These are phyloP conservation scores for Leucania comma DNA, from an alignment of 2,888 invertebrate genomes.

Conservation along the genomic window DNA sequence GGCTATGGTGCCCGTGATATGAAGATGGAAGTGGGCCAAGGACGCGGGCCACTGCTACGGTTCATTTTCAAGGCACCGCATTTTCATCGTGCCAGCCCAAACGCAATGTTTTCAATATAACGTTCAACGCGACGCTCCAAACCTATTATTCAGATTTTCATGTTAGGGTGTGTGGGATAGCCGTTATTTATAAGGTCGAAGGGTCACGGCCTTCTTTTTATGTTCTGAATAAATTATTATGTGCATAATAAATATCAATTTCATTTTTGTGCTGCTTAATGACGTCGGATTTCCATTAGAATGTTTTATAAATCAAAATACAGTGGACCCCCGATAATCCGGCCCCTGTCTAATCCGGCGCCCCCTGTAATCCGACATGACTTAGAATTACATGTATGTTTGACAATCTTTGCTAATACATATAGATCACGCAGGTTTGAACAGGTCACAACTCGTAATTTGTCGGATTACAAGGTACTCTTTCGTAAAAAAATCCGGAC, in stretches of 20 bases:
- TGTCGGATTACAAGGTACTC: no score
- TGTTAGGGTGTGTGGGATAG: conserved; percentile 30
- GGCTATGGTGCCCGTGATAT: conserved; percentile 42
- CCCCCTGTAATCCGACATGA: no score
- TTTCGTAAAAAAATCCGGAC: no score
- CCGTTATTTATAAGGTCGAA: conserved; percentile 43
- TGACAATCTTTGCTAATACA: no score
- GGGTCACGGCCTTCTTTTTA: conserved; percentile 43
- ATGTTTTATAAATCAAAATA: conserved; percentile 26
- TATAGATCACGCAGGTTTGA: no score
- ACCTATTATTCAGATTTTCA: conserved; percentile 31
- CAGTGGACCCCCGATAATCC: no score
- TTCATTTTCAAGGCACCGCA: conserved; percentile 63
- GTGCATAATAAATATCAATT: conserved; percentile 41
- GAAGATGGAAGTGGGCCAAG: conserved; percentile 67
- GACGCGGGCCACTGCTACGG: conserved; percentile 61
- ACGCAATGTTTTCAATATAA: conserved; percentile 54
- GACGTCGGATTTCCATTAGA: conserved; percentile 21
- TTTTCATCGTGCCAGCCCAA: conserved; percentile 61
- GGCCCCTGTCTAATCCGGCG: no score
- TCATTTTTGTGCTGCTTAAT: conserved; percentile 37
- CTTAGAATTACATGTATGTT: no score
- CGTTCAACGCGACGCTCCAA: conserved; percentile 25
- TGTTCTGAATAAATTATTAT: conserved; percentile 41
- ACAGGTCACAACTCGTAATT: no score